A percentile compares a stretch with the other conserved stretches of the same genome.
Conservation (phyloP, 2,797 vertebrate genomes). For the Brotula barbata region DNA sequence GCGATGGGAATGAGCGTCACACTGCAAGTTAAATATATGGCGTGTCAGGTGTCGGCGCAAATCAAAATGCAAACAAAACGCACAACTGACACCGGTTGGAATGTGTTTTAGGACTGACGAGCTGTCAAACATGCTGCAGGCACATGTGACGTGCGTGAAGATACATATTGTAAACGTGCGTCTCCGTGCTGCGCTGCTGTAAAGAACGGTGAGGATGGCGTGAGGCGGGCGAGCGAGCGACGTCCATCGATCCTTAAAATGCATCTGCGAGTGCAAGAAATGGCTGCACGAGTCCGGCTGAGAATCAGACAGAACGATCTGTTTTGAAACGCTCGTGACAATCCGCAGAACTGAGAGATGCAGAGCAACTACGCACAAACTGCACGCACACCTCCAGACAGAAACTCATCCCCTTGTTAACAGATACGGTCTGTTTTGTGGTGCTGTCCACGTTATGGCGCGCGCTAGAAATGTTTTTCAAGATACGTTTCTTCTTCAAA, state of each 20-base stretch:
- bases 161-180: conserved; percentile 59
- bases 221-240: conserved; percentile 61
- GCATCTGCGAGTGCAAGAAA: not conserved
- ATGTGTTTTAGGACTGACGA: conserved; percentile 47
- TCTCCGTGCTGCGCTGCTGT: conserved; percentile 30
- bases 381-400: no score
- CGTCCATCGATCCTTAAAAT: conserved; percentile 9
- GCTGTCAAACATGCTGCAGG: conserved; percentile 28
- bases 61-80: no score
- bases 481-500: no score
- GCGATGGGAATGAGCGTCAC: conserved; percentile 38
- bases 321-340: conserved; percentile 5
- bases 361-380: conserved; percentile 32
- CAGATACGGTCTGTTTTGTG: no score
- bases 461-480: no score
- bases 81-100: conserved; percentile 39
- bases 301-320: conserved; percentile 15
- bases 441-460: no score
- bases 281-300: conserved; percentile 5
- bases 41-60: conserved; percentile 41
- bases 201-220: conserved; percentile 56
- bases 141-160: conserved; percentile 28
- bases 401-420: no score
- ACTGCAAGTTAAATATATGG: conserved; percentile 55
- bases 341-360: conserved; percentile 41